Conservation (phyloP, 2,888 invertebrate genomes). For the Bellardia bayeri region DNA sequence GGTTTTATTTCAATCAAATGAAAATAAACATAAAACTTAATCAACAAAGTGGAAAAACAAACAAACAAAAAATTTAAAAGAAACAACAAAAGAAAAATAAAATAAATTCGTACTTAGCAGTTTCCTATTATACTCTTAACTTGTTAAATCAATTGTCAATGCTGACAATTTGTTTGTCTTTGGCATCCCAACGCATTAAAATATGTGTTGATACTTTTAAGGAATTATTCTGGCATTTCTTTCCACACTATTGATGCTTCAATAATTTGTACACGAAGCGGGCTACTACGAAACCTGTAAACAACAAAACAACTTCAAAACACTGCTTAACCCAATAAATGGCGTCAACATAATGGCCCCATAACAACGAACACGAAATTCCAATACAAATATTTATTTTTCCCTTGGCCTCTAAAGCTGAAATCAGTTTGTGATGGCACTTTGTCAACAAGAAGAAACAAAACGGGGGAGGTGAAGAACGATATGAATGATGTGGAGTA, state of each 20-base stretch:
- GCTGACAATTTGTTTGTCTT: constrained; percentile 62
- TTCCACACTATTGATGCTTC: background rate
- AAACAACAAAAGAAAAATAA: background rate
- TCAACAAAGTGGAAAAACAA: background rate
- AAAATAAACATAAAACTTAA: constrained; percentile 27
- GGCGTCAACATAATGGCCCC: background rate
- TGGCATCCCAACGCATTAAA: constrained; percentile 58
- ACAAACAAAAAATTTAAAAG: background rate
- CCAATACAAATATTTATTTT: constrained; percentile 55
- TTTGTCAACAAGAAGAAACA: background rate
- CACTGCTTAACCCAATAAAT: constrained; percentile 25
- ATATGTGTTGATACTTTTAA: constrained; percentile 9
- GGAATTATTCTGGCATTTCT: background rate
- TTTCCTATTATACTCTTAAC: constrained; percentile 8
- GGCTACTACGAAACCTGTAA: background rate
- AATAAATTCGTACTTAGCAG: background rate
- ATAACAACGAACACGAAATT: constrained; percentile 28
- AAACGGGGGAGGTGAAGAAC: background rate
- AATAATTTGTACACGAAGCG: background rate
- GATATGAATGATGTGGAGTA: background rate
- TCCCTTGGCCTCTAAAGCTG: constrained; percentile 14
- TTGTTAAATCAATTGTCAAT: constrained; percentile 70
- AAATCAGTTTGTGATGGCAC: background rate
- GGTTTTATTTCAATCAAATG: constrained; percentile 22
- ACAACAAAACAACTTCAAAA: background rate